phyloP scores from a whole-genome alignment of 2,113 vertebrate species.

The human region DNA sequence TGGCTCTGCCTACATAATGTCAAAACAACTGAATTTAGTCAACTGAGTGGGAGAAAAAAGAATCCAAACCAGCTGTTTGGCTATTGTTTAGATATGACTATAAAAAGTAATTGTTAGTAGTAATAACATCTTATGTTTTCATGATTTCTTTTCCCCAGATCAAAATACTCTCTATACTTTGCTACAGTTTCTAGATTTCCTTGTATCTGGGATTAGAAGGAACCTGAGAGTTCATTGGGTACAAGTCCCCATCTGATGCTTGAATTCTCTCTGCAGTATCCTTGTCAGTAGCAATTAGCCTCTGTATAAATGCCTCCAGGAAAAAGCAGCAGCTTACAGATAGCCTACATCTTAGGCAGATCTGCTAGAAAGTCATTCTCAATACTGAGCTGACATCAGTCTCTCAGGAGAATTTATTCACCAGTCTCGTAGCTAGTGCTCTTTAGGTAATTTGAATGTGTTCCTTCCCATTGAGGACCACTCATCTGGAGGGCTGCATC shows the following conservation, averaged over 20 bases:
- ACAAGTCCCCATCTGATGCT: neutral
- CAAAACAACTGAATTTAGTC: constrained; percentile 55
- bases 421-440: neutral
- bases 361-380: neutral
- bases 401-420: neutral
- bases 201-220: neutral
- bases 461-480: neutral
- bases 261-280: neutral
- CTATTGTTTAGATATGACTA: constrained; percentile 44
- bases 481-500: neutral
- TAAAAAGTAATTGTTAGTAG: constrained; percentile 50
- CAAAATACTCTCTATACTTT: neutral
- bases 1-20: neutral
- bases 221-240: neutral
- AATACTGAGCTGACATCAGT: neutral
- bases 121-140: neutral
- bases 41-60: constrained; percentile 20
- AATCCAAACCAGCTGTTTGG: constrained; percentile 30
- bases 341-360: neutral
- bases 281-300: neutral
- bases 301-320: neutral
- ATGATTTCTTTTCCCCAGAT: constrained; percentile 23
- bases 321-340: neutral
- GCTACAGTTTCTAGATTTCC: neutral
- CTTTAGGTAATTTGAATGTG: neutral